Conservation (phyloP, 64 coral and sea anemone genomes). For the Exaiptasia diaphana region DNA sequence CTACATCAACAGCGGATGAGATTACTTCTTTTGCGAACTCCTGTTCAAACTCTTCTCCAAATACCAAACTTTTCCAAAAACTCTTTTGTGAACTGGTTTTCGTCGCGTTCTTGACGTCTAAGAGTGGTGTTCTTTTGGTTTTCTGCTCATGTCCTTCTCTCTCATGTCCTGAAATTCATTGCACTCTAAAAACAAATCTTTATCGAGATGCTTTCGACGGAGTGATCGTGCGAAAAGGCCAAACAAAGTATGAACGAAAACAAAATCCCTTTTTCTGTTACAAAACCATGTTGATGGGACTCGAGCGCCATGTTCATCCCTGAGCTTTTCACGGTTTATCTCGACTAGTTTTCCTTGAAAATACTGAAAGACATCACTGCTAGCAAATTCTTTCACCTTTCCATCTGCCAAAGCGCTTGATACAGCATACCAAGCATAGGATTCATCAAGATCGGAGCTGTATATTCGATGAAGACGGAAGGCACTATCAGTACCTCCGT, state of each 20-base stretch:
- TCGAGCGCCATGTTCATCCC: conserved; percentile 16
- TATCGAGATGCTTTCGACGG: conserved; percentile 4
- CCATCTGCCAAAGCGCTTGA: background rate
- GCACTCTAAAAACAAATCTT: background rate
- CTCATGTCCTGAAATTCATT: background rate
- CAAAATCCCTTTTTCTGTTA: background rate
- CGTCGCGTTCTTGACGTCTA: background rate
- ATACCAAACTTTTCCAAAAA: background rate
- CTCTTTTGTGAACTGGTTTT: background rate
- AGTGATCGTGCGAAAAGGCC: conserved; percentile 16
- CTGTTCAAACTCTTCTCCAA: background rate
- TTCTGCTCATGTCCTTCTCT: background rate
- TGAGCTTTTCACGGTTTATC: background rate
- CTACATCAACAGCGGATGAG: conserved; percentile 10
- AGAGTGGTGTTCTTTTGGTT: background rate
- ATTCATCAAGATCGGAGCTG: background rate
- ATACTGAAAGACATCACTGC: conserved; percentile 20
- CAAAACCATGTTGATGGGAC: conserved; percentile 32
- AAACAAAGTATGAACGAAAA: conserved; percentile 28
- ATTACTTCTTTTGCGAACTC: background rate
- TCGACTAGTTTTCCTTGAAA: conserved; percentile 13
- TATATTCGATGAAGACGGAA: background rate
- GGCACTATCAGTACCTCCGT: background rate
- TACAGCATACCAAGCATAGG: background rate
- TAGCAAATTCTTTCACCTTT: conserved; percentile 7